Percentiles rank a stretch among this genome's conserved stretches.
These are phyloP conservation scores for Hyphantria cunea DNA, from an alignment of 1,140 invertebrate species.

Conservation along the genomic window DNA sequence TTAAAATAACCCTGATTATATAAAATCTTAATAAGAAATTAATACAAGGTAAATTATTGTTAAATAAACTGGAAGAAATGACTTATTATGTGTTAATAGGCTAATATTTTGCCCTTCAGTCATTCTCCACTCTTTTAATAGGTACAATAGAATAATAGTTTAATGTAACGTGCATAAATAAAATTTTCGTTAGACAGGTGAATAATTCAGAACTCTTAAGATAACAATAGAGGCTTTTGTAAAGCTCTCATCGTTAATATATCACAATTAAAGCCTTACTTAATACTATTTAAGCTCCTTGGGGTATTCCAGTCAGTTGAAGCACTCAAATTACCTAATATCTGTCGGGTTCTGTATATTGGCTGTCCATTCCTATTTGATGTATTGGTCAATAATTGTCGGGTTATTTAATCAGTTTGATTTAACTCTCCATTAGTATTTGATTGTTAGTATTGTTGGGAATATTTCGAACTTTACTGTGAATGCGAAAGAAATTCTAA, in stretches of 20 bases:
- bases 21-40: too few relatives aligned
- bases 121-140: too few relatives aligned
- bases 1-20: too few relatives aligned
- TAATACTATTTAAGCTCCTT: slow-evolving; percentile 5
- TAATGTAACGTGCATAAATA: too few relatives aligned
- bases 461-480: too few relatives aligned
- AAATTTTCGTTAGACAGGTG: too few relatives aligned
- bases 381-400: not conserved
- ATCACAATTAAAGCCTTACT: not conserved
- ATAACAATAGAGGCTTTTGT: not conserved
- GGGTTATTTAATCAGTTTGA: not conserved
- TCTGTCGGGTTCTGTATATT: slow-evolving; percentile 1
- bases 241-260: not conserved
- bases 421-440: not conserved
- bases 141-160: too few relatives aligned
- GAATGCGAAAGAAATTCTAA: too few relatives aligned
- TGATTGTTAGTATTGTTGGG: not conserved
- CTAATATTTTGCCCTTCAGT: too few relatives aligned
- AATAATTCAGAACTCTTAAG: not conserved
- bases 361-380: not conserved
- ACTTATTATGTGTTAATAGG: too few relatives aligned
- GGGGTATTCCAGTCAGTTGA: not conserved
- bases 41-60: too few relatives aligned
- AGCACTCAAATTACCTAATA: slow-evolving; percentile 1
- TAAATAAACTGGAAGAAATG: too few relatives aligned